Evolutionary conservation across 2,113 vertebrate species (phyloP).

Genomic region (human): GRCh38 chr7:150025001-150025500

Average conservation of each 20-base stretch:
- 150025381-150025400: not conserved
- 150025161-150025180: fast-evolving
- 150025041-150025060: not conserved
- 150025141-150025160: too few relatives aligned
- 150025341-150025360: fast-evolving
- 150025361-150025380: not conserved
- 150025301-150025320: not conserved
- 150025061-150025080: not conserved
- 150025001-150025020: not conserved
- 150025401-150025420: not conserved
- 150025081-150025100: not conserved
- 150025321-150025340: fast-evolving
- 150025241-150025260: not conserved
- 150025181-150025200: not conserved
- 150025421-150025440: not conserved
- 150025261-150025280: constrained; percentile 80
- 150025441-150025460: not conserved
- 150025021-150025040: not conserved
- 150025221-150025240: not conserved
- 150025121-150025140: fast-evolving
- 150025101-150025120: not conserved
- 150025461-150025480: not conserved
- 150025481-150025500: not conserved
- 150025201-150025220: not conserved
- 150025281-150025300: constrained; percentile 83